Conservation (phyloP, 2,888 invertebrate genomes). For the Ophioninae sp. region DNA sequence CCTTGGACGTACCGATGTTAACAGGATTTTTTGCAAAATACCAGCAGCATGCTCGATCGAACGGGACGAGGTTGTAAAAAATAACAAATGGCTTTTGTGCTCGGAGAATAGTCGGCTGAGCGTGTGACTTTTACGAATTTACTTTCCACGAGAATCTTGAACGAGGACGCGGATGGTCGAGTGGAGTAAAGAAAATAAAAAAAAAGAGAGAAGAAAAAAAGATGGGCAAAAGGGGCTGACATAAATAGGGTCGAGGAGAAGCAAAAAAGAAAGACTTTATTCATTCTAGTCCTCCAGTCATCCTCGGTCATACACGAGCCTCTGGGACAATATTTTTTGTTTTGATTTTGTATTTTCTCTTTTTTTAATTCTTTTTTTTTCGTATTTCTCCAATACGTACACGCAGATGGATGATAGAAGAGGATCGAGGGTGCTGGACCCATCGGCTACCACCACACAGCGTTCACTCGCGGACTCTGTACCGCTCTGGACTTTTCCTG, state of each 20-base stretch:
- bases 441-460: neutral
- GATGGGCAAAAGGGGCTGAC: slow-evolving; percentile 16
- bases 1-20: slow-evolving; percentile 14
- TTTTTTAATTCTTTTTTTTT: slow-evolving; percentile 21
- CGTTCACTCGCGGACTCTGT: slow-evolving; percentile 20
- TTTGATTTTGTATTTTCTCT: neutral
- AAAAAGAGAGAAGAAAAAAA: slow-evolving; percentile 34
- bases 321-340: slow-evolving; percentile 41
- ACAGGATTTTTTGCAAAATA: slow-evolving; percentile 26
- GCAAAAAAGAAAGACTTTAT: slow-evolving; percentile 48
- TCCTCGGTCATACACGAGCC: slow-evolving; percentile 23
- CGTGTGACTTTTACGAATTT: slow-evolving; percentile 31
- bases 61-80: slow-evolving; percentile 18
- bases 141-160: slow-evolving; percentile 47
- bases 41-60: slow-evolving; percentile 28
- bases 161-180: slow-evolving; percentile 24
- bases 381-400: slow-evolving; percentile 5
- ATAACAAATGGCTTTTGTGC: slow-evolving; percentile 24
- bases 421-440: slow-evolving; percentile 25
- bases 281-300: slow-evolving; percentile 27
- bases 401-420: slow-evolving; percentile 17
- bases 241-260: slow-evolving; percentile 20
- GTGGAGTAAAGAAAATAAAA: neutral
- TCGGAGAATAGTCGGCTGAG: slow-evolving; percentile 15
- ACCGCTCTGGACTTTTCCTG: slow-evolving; percentile 37